These are phyloP conservation scores for Bellardia pandia DNA, from an alignment of 2,888 invertebrate species.

Conservation along the genomic window DNA sequence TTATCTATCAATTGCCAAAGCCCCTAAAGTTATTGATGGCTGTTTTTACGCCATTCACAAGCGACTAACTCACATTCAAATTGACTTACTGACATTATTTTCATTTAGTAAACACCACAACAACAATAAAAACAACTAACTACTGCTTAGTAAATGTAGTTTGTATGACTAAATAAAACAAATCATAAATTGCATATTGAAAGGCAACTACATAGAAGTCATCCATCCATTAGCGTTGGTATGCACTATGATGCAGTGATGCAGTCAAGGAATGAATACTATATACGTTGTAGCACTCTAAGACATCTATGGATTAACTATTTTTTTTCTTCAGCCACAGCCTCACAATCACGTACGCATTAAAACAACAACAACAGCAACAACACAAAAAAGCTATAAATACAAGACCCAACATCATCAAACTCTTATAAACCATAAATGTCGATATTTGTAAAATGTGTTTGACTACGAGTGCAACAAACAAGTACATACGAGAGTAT, in stretches of 20 bases:
- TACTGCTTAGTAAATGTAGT: constrained; percentile 22
- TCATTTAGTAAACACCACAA: neutral
- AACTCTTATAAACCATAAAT: constrained; percentile 56
- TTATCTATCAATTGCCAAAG: constrained; percentile 31
- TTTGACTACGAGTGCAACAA: constrained; percentile 36
- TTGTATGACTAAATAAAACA: constrained; percentile 49
- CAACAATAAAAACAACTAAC: neutral
- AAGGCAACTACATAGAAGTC: constrained; percentile 32
- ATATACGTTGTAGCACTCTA: constrained; percentile 1
- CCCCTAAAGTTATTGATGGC: constrained; percentile 27
- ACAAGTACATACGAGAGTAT: constrained; percentile 34
- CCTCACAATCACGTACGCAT: constrained; percentile 55
- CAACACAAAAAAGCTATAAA: neutral
- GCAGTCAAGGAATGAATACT: neutral
- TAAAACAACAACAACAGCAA: neutral
- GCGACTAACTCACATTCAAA: constrained; percentile 36
- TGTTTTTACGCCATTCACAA: constrained; percentile 46
- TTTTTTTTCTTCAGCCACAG: neutral
- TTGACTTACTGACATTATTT: constrained; percentile 54
- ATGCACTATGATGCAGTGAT: neutral
- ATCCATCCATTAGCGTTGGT: constrained; percentile 37
- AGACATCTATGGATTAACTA: constrained; percentile 41
- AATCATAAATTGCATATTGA: constrained; percentile 45
- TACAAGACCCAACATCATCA: constrained; percentile 42
- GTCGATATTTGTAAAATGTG: constrained; percentile 60